A percentile compares a stretch with the other conserved stretches of the same genome.
Evolutionary conservation across 2,888 invertebrate species (phyloP).

Genomic region (Dolomedes plantarius): DNA sequence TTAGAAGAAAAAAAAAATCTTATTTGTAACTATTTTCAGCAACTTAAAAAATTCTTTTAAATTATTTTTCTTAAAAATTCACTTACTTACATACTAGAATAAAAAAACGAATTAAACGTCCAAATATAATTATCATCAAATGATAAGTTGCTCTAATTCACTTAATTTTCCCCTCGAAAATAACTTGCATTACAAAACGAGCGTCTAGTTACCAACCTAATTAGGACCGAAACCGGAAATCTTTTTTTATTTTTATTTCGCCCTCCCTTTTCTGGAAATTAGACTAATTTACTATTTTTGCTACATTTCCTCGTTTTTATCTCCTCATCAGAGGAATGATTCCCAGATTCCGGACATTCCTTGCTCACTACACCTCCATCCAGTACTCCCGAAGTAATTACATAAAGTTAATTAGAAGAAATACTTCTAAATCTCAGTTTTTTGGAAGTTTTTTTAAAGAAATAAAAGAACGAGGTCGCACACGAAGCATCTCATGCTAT

Average conservation of each 20-base stretch:
- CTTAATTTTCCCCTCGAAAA: too few species aligned
- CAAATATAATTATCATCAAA: background rate
- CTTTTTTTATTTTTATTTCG: background rate
- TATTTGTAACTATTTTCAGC: too few species aligned
- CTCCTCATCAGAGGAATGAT: background rate
- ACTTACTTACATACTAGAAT: too few species aligned
- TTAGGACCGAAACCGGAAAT: background rate
- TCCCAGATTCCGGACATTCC: background rate
- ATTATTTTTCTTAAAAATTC: too few species aligned
- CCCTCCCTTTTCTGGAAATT: background rate
- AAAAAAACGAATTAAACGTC: background rate
- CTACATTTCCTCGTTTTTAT: background rate
- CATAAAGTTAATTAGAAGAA: background rate
- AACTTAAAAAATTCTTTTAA: too few species aligned
- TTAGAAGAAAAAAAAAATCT: too few species aligned
- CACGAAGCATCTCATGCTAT: too few species aligned
- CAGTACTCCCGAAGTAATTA: background rate
- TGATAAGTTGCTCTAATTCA: background rate
- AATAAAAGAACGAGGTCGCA: too few species aligned
- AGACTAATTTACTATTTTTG: background rate
- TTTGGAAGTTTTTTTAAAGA: background rate
- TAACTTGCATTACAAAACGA: too few species aligned
- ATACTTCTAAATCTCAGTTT: background rate
- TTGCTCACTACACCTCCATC: background rate
- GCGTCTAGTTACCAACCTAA: background rate